Conservation (phyloP, 2,113 vertebrate species). For the Xyliphius kryptos region DNA sequence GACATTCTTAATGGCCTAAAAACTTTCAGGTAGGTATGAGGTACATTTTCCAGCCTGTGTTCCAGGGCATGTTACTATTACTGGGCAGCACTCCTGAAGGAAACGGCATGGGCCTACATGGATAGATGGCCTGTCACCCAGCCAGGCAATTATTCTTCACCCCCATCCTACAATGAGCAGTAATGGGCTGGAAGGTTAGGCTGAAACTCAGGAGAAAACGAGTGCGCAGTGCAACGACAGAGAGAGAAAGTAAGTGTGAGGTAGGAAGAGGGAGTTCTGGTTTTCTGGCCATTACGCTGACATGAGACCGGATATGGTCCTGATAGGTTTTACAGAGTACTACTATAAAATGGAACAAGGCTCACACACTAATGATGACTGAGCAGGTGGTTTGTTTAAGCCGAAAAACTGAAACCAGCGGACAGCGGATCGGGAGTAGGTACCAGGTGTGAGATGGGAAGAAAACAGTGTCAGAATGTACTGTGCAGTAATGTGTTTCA, state of each 20-base stretch:
- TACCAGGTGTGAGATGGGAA: no score
- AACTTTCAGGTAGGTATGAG: slow-evolving; percentile 35
- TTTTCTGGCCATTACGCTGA: slow-evolving; percentile 32
- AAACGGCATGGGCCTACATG: slow-evolving; percentile 35
- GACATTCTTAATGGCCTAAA: slow-evolving; percentile 39
- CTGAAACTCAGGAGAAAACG: slow-evolving; percentile 25
- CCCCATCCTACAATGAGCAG: slow-evolving; percentile 43
- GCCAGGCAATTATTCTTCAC: slow-evolving; percentile 45
- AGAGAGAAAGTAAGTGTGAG: slow-evolving; percentile 19
- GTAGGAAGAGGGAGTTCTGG: slow-evolving; percentile 6
- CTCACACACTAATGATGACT: slow-evolving; percentile 27
- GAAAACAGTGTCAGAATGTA: no score
- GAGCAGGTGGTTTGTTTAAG: slow-evolving; percentile 31
- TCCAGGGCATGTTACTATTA: slow-evolving; percentile 48
- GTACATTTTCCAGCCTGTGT: slow-evolving; percentile 41
- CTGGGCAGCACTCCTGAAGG: slow-evolving; percentile 33
- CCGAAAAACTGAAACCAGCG: slow-evolving; percentile 21
- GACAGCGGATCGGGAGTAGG: background rate
- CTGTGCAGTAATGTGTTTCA: no score
- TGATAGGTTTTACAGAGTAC: slow-evolving; percentile 33
- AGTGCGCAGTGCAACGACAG: slow-evolving; percentile 15
- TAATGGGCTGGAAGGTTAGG: slow-evolving; percentile 40
- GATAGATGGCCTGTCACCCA: slow-evolving; percentile 43
- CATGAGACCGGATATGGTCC: slow-evolving; percentile 24
- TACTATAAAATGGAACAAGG: slow-evolving; percentile 37